Evolutionary conservation across 2,888 invertebrate genomes (phyloP), one percentile per base, ranked within the genome.

Genomic region (Lissocephala sabroskyi): DNA sequence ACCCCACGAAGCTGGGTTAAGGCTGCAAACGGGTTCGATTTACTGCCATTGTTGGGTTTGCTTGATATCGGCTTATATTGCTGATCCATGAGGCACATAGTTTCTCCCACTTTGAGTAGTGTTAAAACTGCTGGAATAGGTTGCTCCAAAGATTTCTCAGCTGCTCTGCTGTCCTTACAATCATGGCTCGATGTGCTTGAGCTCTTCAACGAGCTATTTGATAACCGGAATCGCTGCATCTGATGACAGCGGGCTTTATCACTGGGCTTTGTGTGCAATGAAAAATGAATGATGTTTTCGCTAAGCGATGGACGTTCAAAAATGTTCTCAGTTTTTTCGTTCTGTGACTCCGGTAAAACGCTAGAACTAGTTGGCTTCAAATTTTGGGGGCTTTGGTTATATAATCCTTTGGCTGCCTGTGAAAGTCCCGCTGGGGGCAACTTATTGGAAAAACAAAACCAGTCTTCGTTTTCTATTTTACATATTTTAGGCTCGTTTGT

Each of bases 21-120:
- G 6, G 92, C 87, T 49, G 91, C 88, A 79, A 92, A 92, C 1
- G 92, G 92, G 84, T 92, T 92, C 39, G 88, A 87, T 57, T 87
- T 88, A 42, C 79, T 81, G 14, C 82, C 84, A 42, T 82, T 80
- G 45, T 83, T n/a, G n/a, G n/a, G 84, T 49, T 79, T 68, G 7
- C 59, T 70, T 65, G 88, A 87, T 5, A 65, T 54, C 2, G 90
- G 92, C 76, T 90, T 91, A 81, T 94, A 93, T 84, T 93, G 92
- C 45, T 92, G 89, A 86, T 95, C 94, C 65, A 92, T 90, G 62
- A 92, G 88, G 82, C 94, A 91, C 91, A 96, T 96, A 54, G 92
- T 91, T 85, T 94, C 93, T 42, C 93, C 94, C 6, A 94, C 90
- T 65, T 91, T 89, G 49, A 89, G 88, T 46, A 91, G 87, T 4